Base-by-base conservation (phyloP, 2,113 vertebrate genomes). In the Ornithorhynchus anatinus region DNA sequence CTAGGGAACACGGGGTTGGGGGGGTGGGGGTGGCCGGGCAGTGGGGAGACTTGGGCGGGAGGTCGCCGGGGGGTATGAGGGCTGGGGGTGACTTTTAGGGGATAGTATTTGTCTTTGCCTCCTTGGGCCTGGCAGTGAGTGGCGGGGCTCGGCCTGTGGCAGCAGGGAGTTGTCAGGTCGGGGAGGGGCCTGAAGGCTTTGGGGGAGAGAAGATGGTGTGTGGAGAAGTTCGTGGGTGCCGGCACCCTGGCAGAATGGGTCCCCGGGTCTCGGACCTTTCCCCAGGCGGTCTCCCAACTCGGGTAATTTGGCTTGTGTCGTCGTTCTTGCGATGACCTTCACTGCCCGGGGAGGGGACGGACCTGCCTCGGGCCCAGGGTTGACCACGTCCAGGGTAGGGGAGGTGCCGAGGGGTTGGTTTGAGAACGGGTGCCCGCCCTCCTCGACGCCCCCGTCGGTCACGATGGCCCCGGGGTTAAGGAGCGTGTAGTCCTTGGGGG, bases 301-400 rank as follows among this genome's bases (percentile, higher is more conserved):
- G n/a, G n/a, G n/a, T n/a, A n/a, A 48, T 48, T 48, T 65, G 62
- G 47, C 63, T 63, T 59, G 69, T 48, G 75, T 44, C 50, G 57
- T 72, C 66, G 57, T 47, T 40, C 31, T 29, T 16, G 25, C 56
- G 69, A 50, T 85, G 83, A 81, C 83, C 86, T 87, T 85, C 78
- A 81, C 52, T 48, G 60, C 47, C 69, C 72, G 57, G 72, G 72
- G 79, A 78, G 68, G 67, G 56, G 29, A 54, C 51, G 47, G 38
- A 45, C 29, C 48, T 67, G 25, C 43, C 48, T 52, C 51, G 48
- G 32, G 54, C 45, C 23, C 56, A 69, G 40, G 40, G 23, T 29
- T 16, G 25, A 50, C 29, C 29, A 14, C 52, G 51, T 56, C 20
- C 57, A 15, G 39, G 25, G 33, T 42, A 32, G 58, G 70, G 22